Conservation (phyloP, 1,140 invertebrate species). For the Bacillus rossius region DNA sequence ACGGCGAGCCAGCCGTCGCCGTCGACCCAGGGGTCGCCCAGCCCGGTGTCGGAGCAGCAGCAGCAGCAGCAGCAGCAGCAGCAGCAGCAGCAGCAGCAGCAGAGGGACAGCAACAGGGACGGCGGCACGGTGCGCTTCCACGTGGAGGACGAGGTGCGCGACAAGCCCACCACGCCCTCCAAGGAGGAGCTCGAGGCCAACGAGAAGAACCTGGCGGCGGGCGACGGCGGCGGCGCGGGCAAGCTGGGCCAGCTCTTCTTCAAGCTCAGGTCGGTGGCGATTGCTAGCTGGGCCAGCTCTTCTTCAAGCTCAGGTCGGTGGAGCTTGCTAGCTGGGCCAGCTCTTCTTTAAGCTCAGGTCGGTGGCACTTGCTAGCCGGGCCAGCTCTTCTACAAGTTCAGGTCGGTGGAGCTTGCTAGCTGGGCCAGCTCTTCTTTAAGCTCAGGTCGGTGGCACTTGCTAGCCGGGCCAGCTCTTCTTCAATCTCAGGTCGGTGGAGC, state of each 20-base stretch:
- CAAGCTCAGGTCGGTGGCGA: conserved; percentile 58
- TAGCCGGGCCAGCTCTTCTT: too few relatives aligned
- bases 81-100: background rate
- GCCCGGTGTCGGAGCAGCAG: background rate
- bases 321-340: background rate
- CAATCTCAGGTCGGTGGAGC: too few relatives aligned
- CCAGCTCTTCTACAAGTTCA: too few relatives aligned
- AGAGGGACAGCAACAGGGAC: background rate
- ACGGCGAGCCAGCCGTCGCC: background rate
- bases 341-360: background rate
- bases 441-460: too few relatives aligned
- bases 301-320: conserved; percentile 71
- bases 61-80: background rate
- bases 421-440: too few relatives aligned
- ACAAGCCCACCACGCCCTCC: conserved; percentile 41
- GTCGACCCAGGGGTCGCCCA: conserved; percentile 2
- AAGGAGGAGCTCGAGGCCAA: conserved; percentile 55
- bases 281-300: conserved; percentile 70
- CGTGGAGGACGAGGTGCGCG: conserved; percentile 43
- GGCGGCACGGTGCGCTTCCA: conserved; percentile 24
- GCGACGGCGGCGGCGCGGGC: conserved; percentile 37
- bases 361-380: too few relatives aligned
- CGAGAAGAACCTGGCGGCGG: conserved; percentile 49
- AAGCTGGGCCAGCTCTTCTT: conserved; percentile 82
- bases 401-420: too few relatives aligned